Base-by-base conservation (phyloP, 1,140 invertebrate genomes). In the Papilio polyxenes region DNA sequence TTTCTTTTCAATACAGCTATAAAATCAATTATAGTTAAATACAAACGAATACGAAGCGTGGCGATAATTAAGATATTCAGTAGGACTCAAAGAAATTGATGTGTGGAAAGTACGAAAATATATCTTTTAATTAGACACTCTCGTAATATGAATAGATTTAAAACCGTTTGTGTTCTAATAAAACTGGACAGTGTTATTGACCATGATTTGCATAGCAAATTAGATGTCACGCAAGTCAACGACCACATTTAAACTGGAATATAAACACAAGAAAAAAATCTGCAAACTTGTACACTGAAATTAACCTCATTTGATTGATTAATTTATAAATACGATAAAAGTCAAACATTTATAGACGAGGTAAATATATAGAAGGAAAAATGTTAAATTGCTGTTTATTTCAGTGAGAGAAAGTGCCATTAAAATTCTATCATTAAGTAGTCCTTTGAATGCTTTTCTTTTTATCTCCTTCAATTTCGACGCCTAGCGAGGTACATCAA, bases 91-190 rank as follows among this genome's bases (percentile, higher is more conserved):
- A 72, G 65, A 72, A 72, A 72, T 72, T 72, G 11, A 72, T 72
- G 31, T 72, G 65, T 72, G 65, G 23, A 72, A 72, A 37, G 65
- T 72, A 40, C 3, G 65, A 72, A 37, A 13, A 72, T 11, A 72
- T 40, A 23, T 65, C 10, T 40, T 40, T 72, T 72, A 72, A 72
- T 72, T 72, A 72, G 31, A 72, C 65, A 37, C 13, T 69, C 15
- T 56, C 23, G 65, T 23, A 83, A 78, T 85, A 11, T 75, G 37
- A 76, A 75, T 83, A 49, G 75, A 77, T 79, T 44, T 62, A n/a
- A 77, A 77, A 77, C 75, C 75, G 48, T 77, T 77, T 77, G n/a
- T 77, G 75, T 77, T 77, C 20, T 77, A 77, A 77, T 77, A 77
- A 77, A 77, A 77, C 44, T 53, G 48, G 49, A 23, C 48, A 51